A percentile compares a stretch with the other conserved stretches of the same genome.
Conservation (phyloP, 2,797 vertebrate species). For the Hoplostethus mediterraneus region DNA sequence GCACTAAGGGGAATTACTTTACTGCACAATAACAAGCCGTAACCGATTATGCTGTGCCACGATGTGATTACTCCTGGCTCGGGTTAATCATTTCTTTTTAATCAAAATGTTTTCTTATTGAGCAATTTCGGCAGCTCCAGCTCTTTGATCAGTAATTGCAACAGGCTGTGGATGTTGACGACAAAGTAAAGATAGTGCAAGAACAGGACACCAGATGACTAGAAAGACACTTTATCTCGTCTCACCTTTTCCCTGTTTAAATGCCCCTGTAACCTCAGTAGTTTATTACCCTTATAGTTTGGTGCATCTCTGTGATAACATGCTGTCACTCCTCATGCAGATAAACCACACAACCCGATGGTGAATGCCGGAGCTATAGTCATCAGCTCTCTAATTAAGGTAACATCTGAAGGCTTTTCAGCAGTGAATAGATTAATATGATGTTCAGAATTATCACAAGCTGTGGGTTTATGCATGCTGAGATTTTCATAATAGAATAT, state of each 20-base stretch:
- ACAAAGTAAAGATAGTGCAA: conserved; percentile 1
- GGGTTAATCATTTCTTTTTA: background rate
- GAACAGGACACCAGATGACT: too few species aligned
- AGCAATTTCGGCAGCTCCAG: conserved; percentile 1
- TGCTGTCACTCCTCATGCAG: conserved; percentile 74
- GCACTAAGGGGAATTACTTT: too few species aligned
- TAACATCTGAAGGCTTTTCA: conserved; percentile 60
- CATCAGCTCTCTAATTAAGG: conserved; percentile 92
- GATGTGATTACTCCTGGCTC: background rate
- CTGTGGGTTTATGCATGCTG: background rate
- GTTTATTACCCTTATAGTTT: conserved; percentile 47
- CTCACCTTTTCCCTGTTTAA: background rate
- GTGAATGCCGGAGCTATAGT: conserved; percentile 94
- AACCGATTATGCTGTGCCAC: too few species aligned
- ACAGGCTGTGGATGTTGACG: background rate
- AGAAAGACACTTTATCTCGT: too few species aligned
- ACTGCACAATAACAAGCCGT: too few species aligned
- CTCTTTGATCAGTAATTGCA: conserved; percentile 9
- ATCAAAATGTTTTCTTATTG: too few species aligned
- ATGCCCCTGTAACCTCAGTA: conserved; percentile 11
- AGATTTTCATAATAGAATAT: background rate
- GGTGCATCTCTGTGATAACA: conserved; percentile 28
- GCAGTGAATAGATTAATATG: background rate
- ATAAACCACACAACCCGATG: conserved; percentile 95
- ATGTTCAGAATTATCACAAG: background rate